phyloP scores from a whole-genome alignment of 2,797 vertebrate genomes.

The Sternarchorhynchus goeldii region DNA sequence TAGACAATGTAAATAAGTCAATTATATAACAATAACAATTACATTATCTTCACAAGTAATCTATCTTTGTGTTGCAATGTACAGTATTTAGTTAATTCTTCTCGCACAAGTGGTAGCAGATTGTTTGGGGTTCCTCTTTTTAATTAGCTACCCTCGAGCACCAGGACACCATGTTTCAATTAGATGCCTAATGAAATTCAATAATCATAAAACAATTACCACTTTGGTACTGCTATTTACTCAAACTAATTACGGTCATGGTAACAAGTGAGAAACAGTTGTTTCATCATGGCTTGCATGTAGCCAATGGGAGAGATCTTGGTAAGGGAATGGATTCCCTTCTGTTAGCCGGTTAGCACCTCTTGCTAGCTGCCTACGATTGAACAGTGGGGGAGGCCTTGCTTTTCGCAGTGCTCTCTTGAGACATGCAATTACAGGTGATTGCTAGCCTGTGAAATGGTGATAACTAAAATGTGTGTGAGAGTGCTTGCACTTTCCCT shows the following conservation, averaged over 20 bases:
- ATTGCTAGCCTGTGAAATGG: slow-evolving; percentile 52
- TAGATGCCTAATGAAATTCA: slow-evolving; percentile 67
- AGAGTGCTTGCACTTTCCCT: slow-evolving; percentile 27
- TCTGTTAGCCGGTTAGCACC: slow-evolving; percentile 38
- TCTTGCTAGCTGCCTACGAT: slow-evolving; percentile 36
- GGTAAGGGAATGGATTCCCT: not conserved
- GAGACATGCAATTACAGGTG: slow-evolving; percentile 55
- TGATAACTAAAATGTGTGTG: slow-evolving; percentile 45
- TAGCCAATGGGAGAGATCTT: not conserved
- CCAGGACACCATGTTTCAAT: slow-evolving; percentile 55
- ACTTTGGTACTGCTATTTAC: slow-evolving; percentile 56
- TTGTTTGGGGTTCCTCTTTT: slow-evolving; percentile 60
- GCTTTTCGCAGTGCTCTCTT: slow-evolving; percentile 38
- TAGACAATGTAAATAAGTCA: slow-evolving; percentile 38
- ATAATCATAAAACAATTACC: slow-evolving; percentile 67
- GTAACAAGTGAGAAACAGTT: slow-evolving; percentile 42
- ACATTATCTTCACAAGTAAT: slow-evolving; percentile 41
- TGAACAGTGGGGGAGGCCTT: slow-evolving; percentile 27
- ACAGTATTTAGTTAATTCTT: slow-evolving; percentile 62
- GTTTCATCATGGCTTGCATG: slow-evolving; percentile 48
- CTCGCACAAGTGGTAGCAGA: slow-evolving; percentile 59
- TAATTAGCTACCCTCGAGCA: slow-evolving; percentile 59
- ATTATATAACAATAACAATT: slow-evolving; percentile 52
- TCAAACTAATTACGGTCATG: slow-evolving; percentile 60
- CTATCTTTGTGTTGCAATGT: slow-evolving; percentile 52